Conservation (phyloP, 2,797 vertebrate species). For the Alectoris magna region DNA sequence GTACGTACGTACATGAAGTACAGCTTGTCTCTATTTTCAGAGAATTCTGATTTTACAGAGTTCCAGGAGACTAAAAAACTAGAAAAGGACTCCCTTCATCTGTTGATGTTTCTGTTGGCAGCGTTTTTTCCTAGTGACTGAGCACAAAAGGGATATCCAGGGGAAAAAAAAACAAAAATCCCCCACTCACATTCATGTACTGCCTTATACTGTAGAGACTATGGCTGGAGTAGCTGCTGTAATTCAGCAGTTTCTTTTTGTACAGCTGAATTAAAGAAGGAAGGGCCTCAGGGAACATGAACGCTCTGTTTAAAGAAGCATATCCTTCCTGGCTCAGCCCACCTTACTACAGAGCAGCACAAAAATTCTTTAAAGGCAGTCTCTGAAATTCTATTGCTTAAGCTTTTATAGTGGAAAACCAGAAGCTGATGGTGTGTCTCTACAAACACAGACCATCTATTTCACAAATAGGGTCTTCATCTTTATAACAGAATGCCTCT, state of each 20-base stretch:
- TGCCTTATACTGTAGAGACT: not conserved
- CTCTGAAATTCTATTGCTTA: not conserved
- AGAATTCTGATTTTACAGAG: not conserved
- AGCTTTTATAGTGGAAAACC: not conserved
- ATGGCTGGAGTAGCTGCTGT: not conserved
- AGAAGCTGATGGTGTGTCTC: not conserved
- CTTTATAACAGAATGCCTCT: not conserved
- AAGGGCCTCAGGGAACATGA: not conserved
- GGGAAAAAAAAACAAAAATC: not conserved
- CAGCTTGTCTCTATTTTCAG: not conserved
- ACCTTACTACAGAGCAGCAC: not conserved
- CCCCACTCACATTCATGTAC: fast-evolving
- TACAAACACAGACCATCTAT: not conserved
- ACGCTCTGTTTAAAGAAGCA: not conserved
- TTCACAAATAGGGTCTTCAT: not conserved
- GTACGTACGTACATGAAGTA: not conserved
- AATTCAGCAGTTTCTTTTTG: not conserved
- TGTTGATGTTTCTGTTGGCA: not conserved
- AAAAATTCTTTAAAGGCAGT: not conserved
- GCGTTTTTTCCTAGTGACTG: not conserved
- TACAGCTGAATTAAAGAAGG: not conserved
- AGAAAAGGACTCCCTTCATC: not conserved
- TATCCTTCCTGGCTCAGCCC: not conserved
- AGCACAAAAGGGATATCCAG: not conserved
- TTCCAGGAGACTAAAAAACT: not conserved